These are phyloP conservation scores for Eunapius fragilis DNA, from an alignment of 37 sponge, comb jelly and placozoan species.

Conservation along the genomic window DNA sequence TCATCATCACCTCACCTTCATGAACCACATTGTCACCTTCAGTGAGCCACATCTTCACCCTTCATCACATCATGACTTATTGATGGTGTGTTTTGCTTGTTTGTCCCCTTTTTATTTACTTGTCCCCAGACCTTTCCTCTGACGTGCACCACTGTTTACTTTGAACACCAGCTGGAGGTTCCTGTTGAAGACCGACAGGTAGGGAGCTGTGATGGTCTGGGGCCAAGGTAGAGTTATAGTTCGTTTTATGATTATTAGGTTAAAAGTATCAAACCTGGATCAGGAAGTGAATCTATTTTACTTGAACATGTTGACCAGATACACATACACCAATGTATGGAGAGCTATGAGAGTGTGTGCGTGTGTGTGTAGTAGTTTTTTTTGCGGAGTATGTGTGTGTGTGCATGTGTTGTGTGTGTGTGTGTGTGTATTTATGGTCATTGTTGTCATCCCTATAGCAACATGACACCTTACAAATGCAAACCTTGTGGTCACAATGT, in stretches of 20 bases:
- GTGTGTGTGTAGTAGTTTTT: background rate
- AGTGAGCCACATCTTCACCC: too few species aligned
- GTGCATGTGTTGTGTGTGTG: slow-evolving; percentile 1
- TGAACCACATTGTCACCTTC: too few species aligned
- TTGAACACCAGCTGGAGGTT: slow-evolving; percentile 74
- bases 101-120: too few species aligned
- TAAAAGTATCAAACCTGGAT: slow-evolving; percentile 1
- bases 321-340: background rate
- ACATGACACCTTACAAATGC: too few species aligned
- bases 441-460: too few species aligned
- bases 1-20: too few species aligned
- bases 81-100: too few species aligned
- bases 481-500: too few species aligned
- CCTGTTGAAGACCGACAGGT: background rate
- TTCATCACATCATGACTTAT: too few species aligned
- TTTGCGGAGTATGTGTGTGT: background rate
- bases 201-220: background rate
- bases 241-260: background rate
- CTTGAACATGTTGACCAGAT: slow-evolving; percentile 56
- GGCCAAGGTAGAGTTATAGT: too few species aligned
- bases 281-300: slow-evolving; percentile 17
- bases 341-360: background rate
- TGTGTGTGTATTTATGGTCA: background rate
- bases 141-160: slow-evolving; percentile 87
- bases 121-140: slow-evolving; percentile 76